Percentiles rank a stretch among this genome's conserved stretches.
phyloP scores from a whole-genome alignment of 2,797 vertebrate genomes.

The Phaenicophaeus curvirostris region DNA sequence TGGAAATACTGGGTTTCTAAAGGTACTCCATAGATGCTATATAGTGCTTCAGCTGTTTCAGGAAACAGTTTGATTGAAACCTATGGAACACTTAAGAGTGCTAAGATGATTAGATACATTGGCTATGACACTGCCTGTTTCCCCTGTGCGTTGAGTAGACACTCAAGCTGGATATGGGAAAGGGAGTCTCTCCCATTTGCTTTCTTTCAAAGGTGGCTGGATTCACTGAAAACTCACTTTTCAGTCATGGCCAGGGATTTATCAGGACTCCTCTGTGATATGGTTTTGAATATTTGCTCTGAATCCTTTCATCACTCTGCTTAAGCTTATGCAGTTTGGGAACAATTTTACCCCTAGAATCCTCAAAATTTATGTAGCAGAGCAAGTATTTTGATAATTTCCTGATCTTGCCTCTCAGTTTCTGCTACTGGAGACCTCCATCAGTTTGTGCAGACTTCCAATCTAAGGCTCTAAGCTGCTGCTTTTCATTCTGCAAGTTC shows the following conservation, averaged over 20 bases:
- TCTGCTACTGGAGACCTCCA: neutral
- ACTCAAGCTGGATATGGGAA: neutral
- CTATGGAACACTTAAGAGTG: neutral
- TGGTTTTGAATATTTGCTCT: neutral
- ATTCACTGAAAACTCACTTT: neutral
- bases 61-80: neutral
- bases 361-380: accelerated
- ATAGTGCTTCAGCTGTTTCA: neutral
- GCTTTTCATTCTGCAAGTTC: neutral
- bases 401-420: neutral
- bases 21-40: neutral
- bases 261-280: neutral
- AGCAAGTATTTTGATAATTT: neutral
- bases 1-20: neutral
- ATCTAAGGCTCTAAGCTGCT: neutral
- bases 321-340: neutral
- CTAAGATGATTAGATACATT: neutral
- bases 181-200: neutral
- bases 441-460: neutral
- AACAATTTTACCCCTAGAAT: neutral
- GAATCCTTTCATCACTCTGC: neutral
- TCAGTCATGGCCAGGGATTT: neutral
- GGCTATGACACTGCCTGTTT: neutral
- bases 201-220: neutral
- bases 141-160: neutral